Base-by-base conservation (phyloP, 2,797 vertebrate species). In the Malurus leucopterus region DNA sequence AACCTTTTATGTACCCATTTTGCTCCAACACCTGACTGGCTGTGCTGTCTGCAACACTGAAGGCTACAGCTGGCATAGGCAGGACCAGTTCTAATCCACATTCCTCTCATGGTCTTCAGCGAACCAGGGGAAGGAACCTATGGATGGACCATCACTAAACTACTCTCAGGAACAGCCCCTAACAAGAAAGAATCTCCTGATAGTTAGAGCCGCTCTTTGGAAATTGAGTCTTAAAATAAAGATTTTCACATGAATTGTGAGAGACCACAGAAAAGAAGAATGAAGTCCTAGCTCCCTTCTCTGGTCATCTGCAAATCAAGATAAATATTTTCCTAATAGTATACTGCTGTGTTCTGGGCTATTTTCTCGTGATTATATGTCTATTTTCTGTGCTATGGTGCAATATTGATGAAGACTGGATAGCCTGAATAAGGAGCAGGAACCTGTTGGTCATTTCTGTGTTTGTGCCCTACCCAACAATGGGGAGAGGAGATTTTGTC, bases 51-150 rank as follows among this genome's bases (percentile, higher is more conserved):
- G 38, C 20, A 54, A 9, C 0, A 0, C 22, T 63, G 46, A 24
- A 57, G 47, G 24, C 53, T 69, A 29, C 36, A 63, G 16, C 8
- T 29, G 5, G 8, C n/a, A 8, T 9, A 36, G 0, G 0, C 30
- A 49, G n/a, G 72, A 32, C 8, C 44, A 84, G 22, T 55, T 51
- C 27, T 36, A 53, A 22, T 40, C 12, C 9, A 32, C 11, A 10
- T 22, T 29, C 6, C 14, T 65, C 20, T 77, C 36, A 21, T 9
- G 15, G 9, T 34, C 13, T 58, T 53, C 55, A 85, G n/a, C 8
- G 23, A 78, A 32, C 9, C 30, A 65, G 14, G 17, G 20, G 32
- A 83, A 55, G 19, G 55, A 41, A 54, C 5, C 22, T 55, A n/a
- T 26, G 23, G 26, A 32, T 59, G 41, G 29, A 51, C 9, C 8